A percentile compares a stretch with the other conserved stretches of the same genome.
Evolutionary conservation across 2,888 invertebrate genomes (phyloP).

Genomic region (Drymonia ruficornis): DNA sequence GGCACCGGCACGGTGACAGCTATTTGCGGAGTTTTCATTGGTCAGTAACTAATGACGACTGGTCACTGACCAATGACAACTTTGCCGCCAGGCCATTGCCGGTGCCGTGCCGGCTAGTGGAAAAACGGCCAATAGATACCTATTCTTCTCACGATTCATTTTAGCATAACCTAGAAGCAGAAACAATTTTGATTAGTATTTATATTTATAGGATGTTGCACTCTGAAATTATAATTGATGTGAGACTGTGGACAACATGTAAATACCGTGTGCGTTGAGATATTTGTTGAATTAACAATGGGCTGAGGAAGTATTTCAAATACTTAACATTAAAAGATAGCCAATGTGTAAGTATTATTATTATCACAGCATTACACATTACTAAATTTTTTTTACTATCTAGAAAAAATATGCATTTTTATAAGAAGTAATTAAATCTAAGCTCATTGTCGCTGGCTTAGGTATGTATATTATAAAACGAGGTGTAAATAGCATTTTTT

Average conservation of each 20-base stretch:
- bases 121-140: too few relatives aligned
- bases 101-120: too few relatives aligned
- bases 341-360: background rate
- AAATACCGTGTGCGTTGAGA: background rate
- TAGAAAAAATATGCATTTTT: background rate
- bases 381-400: background rate
- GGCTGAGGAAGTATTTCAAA: background rate
- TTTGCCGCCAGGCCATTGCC: too few relatives aligned
- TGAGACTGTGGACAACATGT: conserved; percentile 1
- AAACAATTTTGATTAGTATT: background rate
- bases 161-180: background rate
- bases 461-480: background rate
- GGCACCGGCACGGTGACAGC: too few relatives aligned
- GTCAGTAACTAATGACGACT: too few relatives aligned
- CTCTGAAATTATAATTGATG: background rate
- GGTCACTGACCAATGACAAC: too few relatives aligned
- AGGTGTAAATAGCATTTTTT: too few relatives aligned
- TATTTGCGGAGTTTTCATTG: too few relatives aligned
- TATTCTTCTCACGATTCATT: background rate
- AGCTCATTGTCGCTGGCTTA: background rate
- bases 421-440: background rate
- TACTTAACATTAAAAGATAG: background rate
- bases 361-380: background rate
- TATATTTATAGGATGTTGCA: background rate
- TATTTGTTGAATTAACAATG: background rate